Base-by-base conservation (phyloP, 2,797 vertebrate species). In the Hirundo rustica region DNA sequence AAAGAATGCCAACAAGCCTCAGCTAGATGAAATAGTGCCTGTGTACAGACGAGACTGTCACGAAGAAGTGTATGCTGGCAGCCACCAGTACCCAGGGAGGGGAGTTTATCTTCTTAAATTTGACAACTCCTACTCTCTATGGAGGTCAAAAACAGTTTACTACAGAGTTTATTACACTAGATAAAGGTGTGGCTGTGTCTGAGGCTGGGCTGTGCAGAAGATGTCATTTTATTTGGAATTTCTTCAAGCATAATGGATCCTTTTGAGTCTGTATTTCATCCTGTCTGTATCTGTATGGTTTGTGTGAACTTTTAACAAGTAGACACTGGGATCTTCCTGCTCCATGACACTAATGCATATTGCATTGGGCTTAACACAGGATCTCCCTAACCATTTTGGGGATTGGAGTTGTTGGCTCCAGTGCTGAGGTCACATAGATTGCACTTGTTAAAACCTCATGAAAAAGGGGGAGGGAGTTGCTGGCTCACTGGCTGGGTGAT, bases 121-220 rank as follows among this genome's bases (percentile, higher is more conserved):
- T 62, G 99, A 99, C 98, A 99, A 99, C 98, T 99, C 99, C 94
- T 99, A 99, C 96, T 99, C 99, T 48, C 98, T 99, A 96, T 99
- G 99, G 99, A 98, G 99, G 97, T 99, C 99, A 95, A 99, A 99
- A 98, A 99, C 99, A 74, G 99, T 99, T 96, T 99, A 99, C 98
- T 99, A 99, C 99, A 99, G 99, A 99, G 99, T 99, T 97, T 99
- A 99, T 97, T 99, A 99, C 96, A 99, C 99, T 98, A 99, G 99
- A 99, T 99, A 99, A 98, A 98, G 98, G 97, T 89, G 75, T 83
- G 81, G 78, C 92, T 62, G 80, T 95, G 88, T 74, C 89, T 85
- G 87, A 95, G 96, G 92, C 96, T 95, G 97, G 97, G 96, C 94
- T 96, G 93, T 97, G 97, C 97, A 94, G 95, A 97, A 93, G 95